Evolutionary conservation across 2,113 vertebrate genomes (phyloP).

Genomic region (Odontesthes bonariensis): DNA sequence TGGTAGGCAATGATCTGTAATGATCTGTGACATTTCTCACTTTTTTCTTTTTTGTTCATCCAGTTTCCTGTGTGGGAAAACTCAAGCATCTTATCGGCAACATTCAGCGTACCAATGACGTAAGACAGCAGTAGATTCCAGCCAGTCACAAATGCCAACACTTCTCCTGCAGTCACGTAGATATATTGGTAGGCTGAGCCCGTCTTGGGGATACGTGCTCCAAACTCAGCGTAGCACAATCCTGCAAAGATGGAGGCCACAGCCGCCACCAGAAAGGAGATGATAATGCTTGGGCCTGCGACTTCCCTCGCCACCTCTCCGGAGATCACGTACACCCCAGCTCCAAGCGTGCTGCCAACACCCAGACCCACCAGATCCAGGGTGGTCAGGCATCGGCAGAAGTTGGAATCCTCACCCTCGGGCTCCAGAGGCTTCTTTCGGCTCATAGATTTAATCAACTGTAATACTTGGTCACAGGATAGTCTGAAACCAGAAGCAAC

Average conservation of each 20-base stretch:
- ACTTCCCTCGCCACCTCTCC: conserved; percentile 50
- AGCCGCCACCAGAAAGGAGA: conserved; percentile 53
- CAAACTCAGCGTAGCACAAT: conserved; percentile 59
- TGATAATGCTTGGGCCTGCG: conserved; percentile 49
- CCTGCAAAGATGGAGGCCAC: conserved; percentile 49
- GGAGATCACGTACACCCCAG: conserved; percentile 42
- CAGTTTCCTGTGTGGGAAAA: too few species aligned
- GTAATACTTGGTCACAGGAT: conserved; percentile 3
- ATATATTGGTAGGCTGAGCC: conserved; percentile 60
- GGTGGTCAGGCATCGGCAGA: conserved; percentile 47
- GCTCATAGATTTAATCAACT: conserved; percentile 12
- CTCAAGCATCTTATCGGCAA: too few species aligned
- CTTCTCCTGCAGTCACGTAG: conserved; percentile 54
- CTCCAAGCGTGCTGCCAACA: conserved; percentile 52
- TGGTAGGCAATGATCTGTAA: too few species aligned
- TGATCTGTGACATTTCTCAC: too few species aligned
- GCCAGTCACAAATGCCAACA: conserved; percentile 56
- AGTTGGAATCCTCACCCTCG: conserved; percentile 34
- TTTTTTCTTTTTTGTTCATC: too few species aligned
- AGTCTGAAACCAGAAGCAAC: not conserved
- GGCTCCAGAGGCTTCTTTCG: conserved; percentile 50
- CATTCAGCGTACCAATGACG: conserved; percentile 33
- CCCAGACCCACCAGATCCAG: conserved; percentile 58
- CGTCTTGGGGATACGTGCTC: conserved; percentile 46
- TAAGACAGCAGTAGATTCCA: conserved; percentile 64